A percentile compares a stretch with the other conserved stretches of the same genome.
These are phyloP conservation scores for Sinella curviseta DNA, from an alignment of 1,140 invertebrate species.

Conservation along the genomic window DNA sequence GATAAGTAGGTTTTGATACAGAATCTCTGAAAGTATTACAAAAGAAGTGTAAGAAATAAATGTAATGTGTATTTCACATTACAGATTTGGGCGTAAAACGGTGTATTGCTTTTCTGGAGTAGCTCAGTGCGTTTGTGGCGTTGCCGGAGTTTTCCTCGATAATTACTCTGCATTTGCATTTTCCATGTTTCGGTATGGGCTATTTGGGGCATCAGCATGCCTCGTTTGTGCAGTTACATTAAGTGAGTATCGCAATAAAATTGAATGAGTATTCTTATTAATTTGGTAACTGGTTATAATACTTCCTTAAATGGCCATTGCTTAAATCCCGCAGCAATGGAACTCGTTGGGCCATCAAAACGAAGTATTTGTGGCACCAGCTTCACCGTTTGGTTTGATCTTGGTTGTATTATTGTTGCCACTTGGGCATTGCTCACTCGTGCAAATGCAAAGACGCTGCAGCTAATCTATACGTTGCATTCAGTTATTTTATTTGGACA, in stretches of 20 bases:
- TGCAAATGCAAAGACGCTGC: conserved; percentile 66
- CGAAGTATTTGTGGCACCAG: conserved; percentile 77
- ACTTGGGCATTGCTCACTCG: conserved; percentile 50
- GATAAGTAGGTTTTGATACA: not conserved
- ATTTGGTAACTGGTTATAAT: too few species aligned
- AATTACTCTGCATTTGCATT: conserved; percentile 72
- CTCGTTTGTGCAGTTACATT: conserved; percentile 82
- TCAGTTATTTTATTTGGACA: conserved; percentile 71
- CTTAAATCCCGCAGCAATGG: conserved; percentile 74
- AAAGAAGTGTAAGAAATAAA: not conserved
- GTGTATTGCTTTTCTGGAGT: conserved; percentile 74
- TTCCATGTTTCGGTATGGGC: conserved; percentile 72
- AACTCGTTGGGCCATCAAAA: conserved; percentile 78
- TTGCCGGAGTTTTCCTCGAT: conserved; percentile 71
- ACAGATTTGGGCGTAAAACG: conserved; percentile 69
- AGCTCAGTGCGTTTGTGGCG: conserved; percentile 69
- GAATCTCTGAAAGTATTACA: not conserved
- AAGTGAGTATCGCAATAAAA: conserved; percentile 55
- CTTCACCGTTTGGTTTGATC: conserved; percentile 55
- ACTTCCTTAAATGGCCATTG: too few species aligned
- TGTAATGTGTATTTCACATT: not conserved
- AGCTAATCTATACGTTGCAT: conserved; percentile 77
- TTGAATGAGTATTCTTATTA: too few species aligned
- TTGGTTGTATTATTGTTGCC: conserved; percentile 55
- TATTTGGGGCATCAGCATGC: conserved; percentile 77